Evolutionary conservation across 2,797 vertebrate species (phyloP).

Genomic region (Oryzias sinensis): DNA sequence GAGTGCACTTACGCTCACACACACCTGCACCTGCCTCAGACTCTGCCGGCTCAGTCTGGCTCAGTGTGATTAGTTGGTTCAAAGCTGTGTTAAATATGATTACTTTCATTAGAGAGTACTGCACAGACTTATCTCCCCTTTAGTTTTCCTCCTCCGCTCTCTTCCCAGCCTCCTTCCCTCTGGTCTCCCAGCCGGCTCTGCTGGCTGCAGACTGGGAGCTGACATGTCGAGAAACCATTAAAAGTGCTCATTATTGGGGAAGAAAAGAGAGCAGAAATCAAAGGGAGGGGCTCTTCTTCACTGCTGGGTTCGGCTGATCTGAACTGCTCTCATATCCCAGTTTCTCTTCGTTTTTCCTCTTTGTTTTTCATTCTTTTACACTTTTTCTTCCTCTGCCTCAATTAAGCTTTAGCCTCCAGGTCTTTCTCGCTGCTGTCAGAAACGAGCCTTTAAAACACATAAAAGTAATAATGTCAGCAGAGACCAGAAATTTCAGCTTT

Average conservation of each 20-base stretch:
- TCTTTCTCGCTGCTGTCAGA: no score
- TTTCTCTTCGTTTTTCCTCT: slow-evolving; percentile 23
- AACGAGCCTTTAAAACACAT: no score
- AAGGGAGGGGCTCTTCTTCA: slow-evolving; percentile 54
- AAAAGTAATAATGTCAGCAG: slow-evolving; percentile 1
- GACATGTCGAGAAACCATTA: slow-evolving; percentile 72
- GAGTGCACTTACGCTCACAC: no score
- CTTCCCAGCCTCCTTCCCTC: slow-evolving; percentile 14
- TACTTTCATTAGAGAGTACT: slow-evolving; percentile 27
- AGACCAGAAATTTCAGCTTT: no score
- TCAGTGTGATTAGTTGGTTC: no score
- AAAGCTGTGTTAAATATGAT: slow-evolving; percentile 28
- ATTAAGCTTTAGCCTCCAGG: slow-evolving; percentile 26
- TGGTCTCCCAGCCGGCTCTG: slow-evolving; percentile 24
- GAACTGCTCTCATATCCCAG: slow-evolving; percentile 31
- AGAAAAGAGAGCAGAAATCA: slow-evolving; percentile 65
- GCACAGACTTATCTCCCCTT: slow-evolving; percentile 8
- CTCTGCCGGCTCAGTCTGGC: no score
- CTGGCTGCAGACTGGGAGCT: slow-evolving; percentile 58
- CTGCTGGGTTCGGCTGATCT: slow-evolving; percentile 39
- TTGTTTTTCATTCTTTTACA: slow-evolving; percentile 8
- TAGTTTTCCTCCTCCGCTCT: slow-evolving; percentile 8
- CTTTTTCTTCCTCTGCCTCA: slow-evolving; percentile 32
- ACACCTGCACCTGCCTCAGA: no score
- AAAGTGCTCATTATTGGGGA: slow-evolving; percentile 78